Evolutionary conservation across 2,888 invertebrate species (phyloP), one percentile per base, ranked within the genome.

Genomic region (Agriotes lineatus): DNA sequence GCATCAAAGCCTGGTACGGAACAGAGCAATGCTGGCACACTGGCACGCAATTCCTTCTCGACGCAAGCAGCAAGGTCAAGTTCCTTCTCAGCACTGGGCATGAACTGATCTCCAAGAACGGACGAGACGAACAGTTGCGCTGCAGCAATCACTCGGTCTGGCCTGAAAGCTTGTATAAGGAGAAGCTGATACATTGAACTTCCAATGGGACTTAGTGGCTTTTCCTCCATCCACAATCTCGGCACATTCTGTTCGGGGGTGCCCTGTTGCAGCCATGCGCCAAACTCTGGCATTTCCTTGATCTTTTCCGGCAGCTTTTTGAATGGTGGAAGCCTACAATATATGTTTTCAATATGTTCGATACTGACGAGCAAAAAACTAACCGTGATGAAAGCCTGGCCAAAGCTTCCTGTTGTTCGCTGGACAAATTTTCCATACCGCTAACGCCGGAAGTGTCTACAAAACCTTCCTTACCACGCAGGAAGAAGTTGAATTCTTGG

Each of bases 1-100:
- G 99, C 99, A 85, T 99, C 99, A 83, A 95, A 99, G 35, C 99
- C 99, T 22, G 97, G 96, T 54, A 97, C 98, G 1, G 99, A 97
- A 85, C 99, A 99, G 67, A 99, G 88, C 58, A 99, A 86, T 0
- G 98, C 94, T 0, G 99, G 99, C 0, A 97, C 97, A 74, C 91
- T 91, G 33, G 94, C 92, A 73, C 92, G 91, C 65, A 99, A 88
- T 86, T 99, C 97, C 71, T 90, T 90, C 79, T 99, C 97, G 0
- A 99, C 95, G 74, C 97, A 94, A 39, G 90, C 87, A 0, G 90
- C 90, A 72, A 99, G 90, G 82, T 99, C 94, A 60, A 98, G 86
- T 83, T 98, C 98, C 39, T 93, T 92, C 83, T 99, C 97, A 0
- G 97, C 97, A 58, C 93, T 91, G 58, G 95, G 90, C 92, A 97